phyloP scores from a whole-genome alignment of 2,113 vertebrate genomes.

The Lipophrys pholis region DNA sequence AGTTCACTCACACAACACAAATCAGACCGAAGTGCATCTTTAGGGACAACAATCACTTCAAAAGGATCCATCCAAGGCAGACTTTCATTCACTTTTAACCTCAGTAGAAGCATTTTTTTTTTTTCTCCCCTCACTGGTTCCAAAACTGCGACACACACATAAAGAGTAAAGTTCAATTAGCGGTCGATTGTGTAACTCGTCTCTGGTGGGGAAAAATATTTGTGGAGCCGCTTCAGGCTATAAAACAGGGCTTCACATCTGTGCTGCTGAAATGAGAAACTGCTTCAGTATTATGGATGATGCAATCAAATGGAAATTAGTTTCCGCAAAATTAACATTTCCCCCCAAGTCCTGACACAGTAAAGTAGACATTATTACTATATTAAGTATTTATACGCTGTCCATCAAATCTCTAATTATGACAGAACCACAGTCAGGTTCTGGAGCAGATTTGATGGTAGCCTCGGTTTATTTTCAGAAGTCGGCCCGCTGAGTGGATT shows the following conservation, averaged over 20 bases:
- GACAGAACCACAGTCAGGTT: background rate
- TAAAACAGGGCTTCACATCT: background rate
- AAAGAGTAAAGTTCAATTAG: constrained; percentile 21
- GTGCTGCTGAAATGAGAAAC: constrained; percentile 9
- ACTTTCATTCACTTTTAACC: too few species aligned
- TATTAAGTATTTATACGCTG: constrained; percentile 40
- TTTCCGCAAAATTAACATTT: constrained; percentile 30
- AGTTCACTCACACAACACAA: too few species aligned
- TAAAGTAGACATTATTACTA: constrained; percentile 46
- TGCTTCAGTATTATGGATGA: constrained; percentile 50
- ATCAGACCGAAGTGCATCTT: too few species aligned
- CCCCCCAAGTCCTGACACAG: constrained; percentile 35
- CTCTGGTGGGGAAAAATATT: background rate
- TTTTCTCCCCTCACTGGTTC: background rate
- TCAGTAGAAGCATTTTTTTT: too few species aligned
- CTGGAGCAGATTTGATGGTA: background rate
- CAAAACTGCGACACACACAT: background rate
- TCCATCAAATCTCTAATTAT: constrained; percentile 17
- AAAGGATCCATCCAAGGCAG: too few species aligned
- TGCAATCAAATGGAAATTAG: constrained; percentile 45
- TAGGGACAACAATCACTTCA: too few species aligned
- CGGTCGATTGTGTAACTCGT: constrained; percentile 1
- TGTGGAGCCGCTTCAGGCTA: constrained; percentile 10
- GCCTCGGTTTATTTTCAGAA: too few species aligned
- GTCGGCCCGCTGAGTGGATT: too few species aligned